Evolutionary conservation across 2,888 invertebrate genomes (phyloP).

Genomic region (Chironomus tentans): DNA sequence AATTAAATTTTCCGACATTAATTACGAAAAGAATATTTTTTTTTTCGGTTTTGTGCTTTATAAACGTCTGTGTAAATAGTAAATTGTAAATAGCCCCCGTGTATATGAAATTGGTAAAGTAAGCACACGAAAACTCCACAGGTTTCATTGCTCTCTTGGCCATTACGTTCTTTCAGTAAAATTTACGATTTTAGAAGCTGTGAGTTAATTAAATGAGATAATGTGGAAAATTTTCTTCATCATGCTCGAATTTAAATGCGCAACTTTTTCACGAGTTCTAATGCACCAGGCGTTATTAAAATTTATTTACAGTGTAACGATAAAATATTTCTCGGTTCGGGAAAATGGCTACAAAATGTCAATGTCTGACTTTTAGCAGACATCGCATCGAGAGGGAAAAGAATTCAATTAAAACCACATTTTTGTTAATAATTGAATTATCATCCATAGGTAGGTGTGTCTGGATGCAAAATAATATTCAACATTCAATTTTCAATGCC

Average conservation of each 20-base stretch:
- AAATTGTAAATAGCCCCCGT: not conserved
- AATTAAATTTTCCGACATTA: constrained; percentile 8
- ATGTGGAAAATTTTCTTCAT: too few species aligned
- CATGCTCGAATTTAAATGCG: too few species aligned
- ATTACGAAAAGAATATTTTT: not conserved
- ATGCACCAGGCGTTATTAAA: too few species aligned
- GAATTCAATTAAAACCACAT: constrained; percentile 23
- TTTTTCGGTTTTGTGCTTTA: not conserved
- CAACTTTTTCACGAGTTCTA: too few species aligned
- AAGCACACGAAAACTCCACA: not conserved
- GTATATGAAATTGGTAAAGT: not conserved
- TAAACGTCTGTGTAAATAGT: not conserved
- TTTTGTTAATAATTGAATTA: constrained; percentile 23
- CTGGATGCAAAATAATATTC: not conserved
- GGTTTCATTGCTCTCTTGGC: not conserved
- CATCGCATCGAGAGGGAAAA: not conserved
- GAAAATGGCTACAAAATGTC: not conserved
- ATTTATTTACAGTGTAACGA: too few species aligned
- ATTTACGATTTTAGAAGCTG: too few species aligned
- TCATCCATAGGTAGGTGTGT: constrained; percentile 16
- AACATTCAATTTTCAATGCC: constrained; percentile 24
- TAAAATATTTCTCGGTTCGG: too few species aligned
- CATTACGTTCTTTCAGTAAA: too few species aligned
- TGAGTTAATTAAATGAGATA: too few species aligned
- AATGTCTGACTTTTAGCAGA: not conserved